These are phyloP conservation scores for Ochropleura plecta DNA, from an alignment of 2,888 invertebrate genomes.

Conservation along the genomic window DNA sequence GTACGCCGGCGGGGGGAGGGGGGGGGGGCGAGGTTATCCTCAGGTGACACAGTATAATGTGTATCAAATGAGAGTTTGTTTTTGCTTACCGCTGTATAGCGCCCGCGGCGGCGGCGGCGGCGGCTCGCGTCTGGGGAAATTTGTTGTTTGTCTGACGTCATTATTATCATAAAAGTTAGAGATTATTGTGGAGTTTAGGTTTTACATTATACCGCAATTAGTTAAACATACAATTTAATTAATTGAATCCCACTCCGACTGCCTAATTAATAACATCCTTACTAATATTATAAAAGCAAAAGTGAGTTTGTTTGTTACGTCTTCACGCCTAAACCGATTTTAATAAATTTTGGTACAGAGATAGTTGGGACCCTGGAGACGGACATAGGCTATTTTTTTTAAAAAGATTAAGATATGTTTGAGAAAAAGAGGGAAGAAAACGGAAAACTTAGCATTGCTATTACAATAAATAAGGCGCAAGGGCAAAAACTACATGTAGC, in stretches of 20 bases:
- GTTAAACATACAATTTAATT: background rate
- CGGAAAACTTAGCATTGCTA: too few species aligned
- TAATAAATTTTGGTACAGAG: too few species aligned
- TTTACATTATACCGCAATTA: background rate
- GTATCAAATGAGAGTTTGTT: slow-evolving; percentile 2
- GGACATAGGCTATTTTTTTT: too few species aligned
- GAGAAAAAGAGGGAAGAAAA: too few species aligned
- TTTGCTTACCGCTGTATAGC: background rate
- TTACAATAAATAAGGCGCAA: too few species aligned
- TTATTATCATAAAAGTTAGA: background rate
- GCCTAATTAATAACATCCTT: background rate
- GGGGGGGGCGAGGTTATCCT: background rate
- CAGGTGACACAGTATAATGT: background rate
- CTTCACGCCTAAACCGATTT: too few species aligned
- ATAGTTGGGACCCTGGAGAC: too few species aligned
- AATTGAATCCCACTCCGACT: background rate
- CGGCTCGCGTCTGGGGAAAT: slow-evolving; percentile 22
- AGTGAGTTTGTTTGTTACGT: too few species aligned
- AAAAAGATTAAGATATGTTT: too few species aligned
- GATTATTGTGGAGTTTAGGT: background rate
- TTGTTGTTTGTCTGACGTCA: background rate
- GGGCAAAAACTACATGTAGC: too few species aligned
- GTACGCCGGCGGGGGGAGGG: background rate
- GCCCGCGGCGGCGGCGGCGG: background rate
- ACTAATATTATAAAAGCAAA: too few species aligned